Evolutionary conservation across 2,797 vertebrate species (phyloP), one percentile per base, ranked within the genome.

Genomic region (Chaetodon trifasciatus): DNA sequence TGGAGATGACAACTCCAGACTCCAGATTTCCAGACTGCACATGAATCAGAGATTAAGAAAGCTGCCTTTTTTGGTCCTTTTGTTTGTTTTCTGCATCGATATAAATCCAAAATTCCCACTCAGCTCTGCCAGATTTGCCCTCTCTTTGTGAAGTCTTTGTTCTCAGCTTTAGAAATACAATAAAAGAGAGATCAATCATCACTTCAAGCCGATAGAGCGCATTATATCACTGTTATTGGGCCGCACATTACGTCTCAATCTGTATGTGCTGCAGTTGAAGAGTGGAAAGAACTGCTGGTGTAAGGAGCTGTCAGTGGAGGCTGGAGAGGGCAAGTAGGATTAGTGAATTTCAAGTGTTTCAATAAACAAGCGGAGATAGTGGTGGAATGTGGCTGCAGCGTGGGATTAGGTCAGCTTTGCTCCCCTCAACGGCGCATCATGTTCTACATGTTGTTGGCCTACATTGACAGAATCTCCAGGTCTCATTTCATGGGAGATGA

Each of bases 351-450:
- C 73, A 92, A 92, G 87, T 90, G 89, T 93, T 91, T 89, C 76
- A 81, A 91, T 89, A 93, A 94, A 92, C 90, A 92, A 88, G 76
- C 56, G 72, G 76, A 84, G 89, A 94, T 94, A 87, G 85, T 83
- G 85, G 58, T 84, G 88, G 92, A 93, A 92, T 93, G 92, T 86
- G 85, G 89, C 85, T 76, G 79, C 67, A 50, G 85, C 83, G 3
- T 11, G 70, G 90, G 93, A 94, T 94, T 93, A 94, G 74, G 70
- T n/a, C 21, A 17, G 76, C 88, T 84, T 84, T 81, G 64, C 81
- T 78, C 78, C 80, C 81, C 35, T 81, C 73, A 23, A 56, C 42
- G 70, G 32, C 74, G n/a, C 37, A 85, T 74, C 64, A 40, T 77
- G 86, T 79, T 87, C 74, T 76, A 78, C 78, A 76, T 81, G 87